phyloP scores from a whole-genome alignment of 2,888 invertebrate genomes.

The Luperina nickerlii region DNA sequence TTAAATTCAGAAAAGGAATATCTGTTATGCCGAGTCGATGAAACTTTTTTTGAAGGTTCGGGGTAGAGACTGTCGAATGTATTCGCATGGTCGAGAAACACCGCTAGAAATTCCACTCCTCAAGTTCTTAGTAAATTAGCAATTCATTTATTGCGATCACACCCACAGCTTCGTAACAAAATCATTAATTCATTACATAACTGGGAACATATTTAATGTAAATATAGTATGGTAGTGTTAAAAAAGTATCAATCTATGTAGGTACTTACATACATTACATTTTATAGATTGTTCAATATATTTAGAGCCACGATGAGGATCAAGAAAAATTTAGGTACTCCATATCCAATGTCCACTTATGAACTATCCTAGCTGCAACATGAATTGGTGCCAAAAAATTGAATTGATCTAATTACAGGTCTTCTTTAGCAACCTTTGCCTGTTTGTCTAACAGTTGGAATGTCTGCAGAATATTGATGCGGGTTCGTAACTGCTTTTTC shows the following conservation, averaged over 20 bases:
- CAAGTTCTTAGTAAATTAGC: not conserved
- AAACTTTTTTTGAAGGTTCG: not conserved
- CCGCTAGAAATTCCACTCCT: not conserved
- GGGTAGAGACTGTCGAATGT: not conserved
- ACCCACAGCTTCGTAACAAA: not conserved
- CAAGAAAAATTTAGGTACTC: not conserved
- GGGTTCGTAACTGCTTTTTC: slow-evolving; percentile 93
- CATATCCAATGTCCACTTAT: not conserved
- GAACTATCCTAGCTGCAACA: not conserved
- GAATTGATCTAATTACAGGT: slow-evolving; percentile 73
- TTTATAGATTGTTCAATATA: not conserved
- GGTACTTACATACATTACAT: not conserved
- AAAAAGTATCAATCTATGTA: not conserved
- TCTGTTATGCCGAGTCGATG: not conserved
- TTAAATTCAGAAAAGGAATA: not conserved
- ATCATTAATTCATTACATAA: not conserved
- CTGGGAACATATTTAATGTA: not conserved
- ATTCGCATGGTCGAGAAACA: not conserved
- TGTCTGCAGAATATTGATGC: slow-evolving; percentile 95
- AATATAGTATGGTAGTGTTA: not conserved
- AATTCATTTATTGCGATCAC: not conserved
- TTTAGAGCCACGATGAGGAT: not conserved
- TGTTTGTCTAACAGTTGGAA: slow-evolving; percentile 88
- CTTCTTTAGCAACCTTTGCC: slow-evolving; percentile 73
- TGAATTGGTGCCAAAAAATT: not conserved